These are phyloP conservation scores for Triops longicaudatus DNA, from an alignment of 1,140 invertebrate species.

Conservation along the genomic window DNA sequence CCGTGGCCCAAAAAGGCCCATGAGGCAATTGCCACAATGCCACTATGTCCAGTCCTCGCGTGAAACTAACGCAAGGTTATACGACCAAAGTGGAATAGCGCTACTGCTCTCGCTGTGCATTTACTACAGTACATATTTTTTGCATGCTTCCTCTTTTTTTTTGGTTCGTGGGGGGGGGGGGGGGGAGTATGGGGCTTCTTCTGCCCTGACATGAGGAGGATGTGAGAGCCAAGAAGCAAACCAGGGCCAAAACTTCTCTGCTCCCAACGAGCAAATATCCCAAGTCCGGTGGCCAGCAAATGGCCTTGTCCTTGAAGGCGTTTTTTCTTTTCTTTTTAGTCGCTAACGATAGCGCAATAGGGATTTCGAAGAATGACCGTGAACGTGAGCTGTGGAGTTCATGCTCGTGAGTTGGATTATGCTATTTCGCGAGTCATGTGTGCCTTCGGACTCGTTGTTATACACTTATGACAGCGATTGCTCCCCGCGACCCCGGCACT, in stretches of 20 bases:
- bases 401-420: neutral
- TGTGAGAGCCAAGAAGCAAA: neutral
- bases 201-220: neutral
- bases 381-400: neutral
- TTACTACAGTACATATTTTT: neutral
- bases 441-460: neutral
- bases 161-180: neutral
- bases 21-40: too few species aligned
- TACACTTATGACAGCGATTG: neutral
- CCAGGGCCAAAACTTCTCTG: neutral
- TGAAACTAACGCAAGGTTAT: conserved; percentile 4
- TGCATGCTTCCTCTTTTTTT: neutral
- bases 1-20: too few species aligned
- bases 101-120: neutral
- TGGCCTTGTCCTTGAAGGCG: conserved; percentile 4
- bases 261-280: neutral
- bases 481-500: neutral
- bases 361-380: neutral
- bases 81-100: neutral
- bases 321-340: neutral
- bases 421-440: conserved; percentile 2
- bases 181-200: neutral
- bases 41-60: too few species aligned
- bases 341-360: conserved; percentile 3
- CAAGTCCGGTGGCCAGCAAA: neutral